Conservation (phyloP, 2,113 vertebrate genomes). For the Pyrgilauda ruficollis region DNA sequence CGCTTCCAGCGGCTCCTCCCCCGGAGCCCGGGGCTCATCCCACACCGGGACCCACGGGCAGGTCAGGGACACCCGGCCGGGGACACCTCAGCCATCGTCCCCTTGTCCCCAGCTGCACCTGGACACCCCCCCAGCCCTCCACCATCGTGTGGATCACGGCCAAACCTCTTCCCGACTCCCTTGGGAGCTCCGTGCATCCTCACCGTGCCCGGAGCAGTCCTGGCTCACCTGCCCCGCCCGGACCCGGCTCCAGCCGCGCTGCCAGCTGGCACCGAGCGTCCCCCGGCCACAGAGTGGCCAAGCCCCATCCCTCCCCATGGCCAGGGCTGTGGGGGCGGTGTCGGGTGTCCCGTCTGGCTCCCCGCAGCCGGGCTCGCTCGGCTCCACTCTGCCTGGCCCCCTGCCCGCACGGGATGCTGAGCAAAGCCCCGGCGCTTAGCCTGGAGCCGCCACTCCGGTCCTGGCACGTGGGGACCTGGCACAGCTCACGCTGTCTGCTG, state of each 20-base stretch:
- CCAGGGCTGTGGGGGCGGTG: neutral
- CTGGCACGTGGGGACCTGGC: neutral
- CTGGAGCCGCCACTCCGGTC: fast-evolving
- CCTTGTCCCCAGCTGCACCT: fast-evolving
- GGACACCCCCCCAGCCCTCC: neutral
- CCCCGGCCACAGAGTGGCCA: fast-evolving
- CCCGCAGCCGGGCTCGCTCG: fast-evolving
- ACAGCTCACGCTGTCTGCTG: fast-evolving
- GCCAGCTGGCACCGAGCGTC: neutral
- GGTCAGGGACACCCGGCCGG: fast-evolving
- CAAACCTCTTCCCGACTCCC: neutral
- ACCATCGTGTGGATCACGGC: fast-evolving
- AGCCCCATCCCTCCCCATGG: fast-evolving
- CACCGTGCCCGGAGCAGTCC: fast-evolving
- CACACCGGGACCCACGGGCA: fast-evolving
- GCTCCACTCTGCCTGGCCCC: neutral
- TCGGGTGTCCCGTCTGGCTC: neutral
- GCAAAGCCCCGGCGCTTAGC: neutral
- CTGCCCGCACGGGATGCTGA: neutral
- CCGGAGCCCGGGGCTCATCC: neutral
- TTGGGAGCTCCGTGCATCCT: neutral
- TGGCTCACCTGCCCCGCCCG: neutral
- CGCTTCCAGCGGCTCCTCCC: slow-evolving; percentile 16
- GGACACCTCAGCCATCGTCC: fast-evolving
- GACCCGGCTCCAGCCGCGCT: neutral